Base-by-base conservation (phyloP, 2,113 vertebrate genomes). In the Anoura caudifer region DNA sequence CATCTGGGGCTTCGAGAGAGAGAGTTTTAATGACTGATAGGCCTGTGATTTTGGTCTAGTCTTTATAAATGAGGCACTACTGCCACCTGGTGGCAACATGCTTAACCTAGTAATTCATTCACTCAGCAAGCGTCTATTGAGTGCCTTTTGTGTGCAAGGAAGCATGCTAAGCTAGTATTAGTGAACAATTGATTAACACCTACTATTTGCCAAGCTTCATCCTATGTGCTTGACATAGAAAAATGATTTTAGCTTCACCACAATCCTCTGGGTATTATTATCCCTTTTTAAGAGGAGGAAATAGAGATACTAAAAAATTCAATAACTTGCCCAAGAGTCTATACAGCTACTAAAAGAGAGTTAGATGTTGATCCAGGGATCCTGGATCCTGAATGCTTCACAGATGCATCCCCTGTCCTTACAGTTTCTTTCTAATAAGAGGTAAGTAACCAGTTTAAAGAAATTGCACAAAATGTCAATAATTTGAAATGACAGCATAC, bases 41-140 rank as follows among this genome's bases (percentile, higher is more conserved):
- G 12, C n/a, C 14, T 2, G 0, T 10, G 10, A 19, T 0, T 3
- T 38, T 7, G 47, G 63, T 79, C 85, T 22, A 41, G 41, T 63
- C 31, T 28, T 77, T 63, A 63, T 76, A 69, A 67, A 41, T 84
- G 63, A 90, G 75, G 45, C 41, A 45, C 56, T 95, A 50, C 70
- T 85, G 96, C 95, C 97, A 93, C 67, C 97, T 87, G 54, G 81
- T 96, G 97, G 96, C 52, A 16, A 38, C 1, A 38, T 4, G 6
- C 59, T 81, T 70, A 72, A 61, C 9, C 33, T 22, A 61, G 5
- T 82, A 65, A 45, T 17, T 61, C 33, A 20, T 41, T 31, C 75
- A 52, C 33, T 72, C 72, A 26, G 36, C 52, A 36, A 70, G 47
- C 31, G 9, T 7, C 65, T 67, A 19, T 0, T 22, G 33, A 26